phyloP scores from a whole-genome alignment of 2,797 vertebrate species.

The Glossophaga mutica region DNA sequence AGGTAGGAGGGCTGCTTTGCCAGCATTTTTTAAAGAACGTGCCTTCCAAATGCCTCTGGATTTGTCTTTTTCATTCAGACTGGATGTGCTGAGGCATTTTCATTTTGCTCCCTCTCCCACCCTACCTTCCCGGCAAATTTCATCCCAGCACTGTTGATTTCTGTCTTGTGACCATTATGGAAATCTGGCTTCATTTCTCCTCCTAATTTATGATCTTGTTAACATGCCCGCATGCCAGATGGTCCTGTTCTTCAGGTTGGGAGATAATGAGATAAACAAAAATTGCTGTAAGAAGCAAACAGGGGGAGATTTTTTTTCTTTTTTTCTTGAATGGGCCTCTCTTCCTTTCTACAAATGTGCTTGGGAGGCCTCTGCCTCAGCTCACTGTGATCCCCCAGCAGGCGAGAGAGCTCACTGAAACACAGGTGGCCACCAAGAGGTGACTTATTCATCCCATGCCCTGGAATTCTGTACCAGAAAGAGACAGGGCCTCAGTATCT shows the following conservation, averaged over 20 bases:
- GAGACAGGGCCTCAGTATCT: neutral
- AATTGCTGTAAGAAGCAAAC: conserved; percentile 74
- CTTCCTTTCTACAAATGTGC: conserved; percentile 42
- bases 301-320: neutral
- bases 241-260: conserved; percentile 82
- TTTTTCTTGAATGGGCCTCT: conserved; percentile 52
- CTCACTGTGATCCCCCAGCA: neutral
- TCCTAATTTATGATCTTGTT: conserved; percentile 81
- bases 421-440: neutral
- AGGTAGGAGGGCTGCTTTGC: conserved; percentile 7
- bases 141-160: conserved; percentile 62
- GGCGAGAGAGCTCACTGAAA: neutral
- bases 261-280: conserved; percentile 80
- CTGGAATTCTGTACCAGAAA: neutral
- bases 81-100: conserved; percentile 54
- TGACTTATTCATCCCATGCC: neutral
- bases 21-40: conserved; percentile 24
- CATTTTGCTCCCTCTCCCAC: conserved; percentile 46
- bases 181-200: conserved; percentile 78
- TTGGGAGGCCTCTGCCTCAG: neutral
- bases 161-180: conserved; percentile 74
- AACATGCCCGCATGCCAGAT: conserved; percentile 82
- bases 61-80: conserved; percentile 57
- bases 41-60: conserved; percentile 53
- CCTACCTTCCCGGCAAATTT: conserved; percentile 58